Evolutionary conservation across 2,797 vertebrate species (phyloP).

Genomic region (Sandelia bainsii): DNA sequence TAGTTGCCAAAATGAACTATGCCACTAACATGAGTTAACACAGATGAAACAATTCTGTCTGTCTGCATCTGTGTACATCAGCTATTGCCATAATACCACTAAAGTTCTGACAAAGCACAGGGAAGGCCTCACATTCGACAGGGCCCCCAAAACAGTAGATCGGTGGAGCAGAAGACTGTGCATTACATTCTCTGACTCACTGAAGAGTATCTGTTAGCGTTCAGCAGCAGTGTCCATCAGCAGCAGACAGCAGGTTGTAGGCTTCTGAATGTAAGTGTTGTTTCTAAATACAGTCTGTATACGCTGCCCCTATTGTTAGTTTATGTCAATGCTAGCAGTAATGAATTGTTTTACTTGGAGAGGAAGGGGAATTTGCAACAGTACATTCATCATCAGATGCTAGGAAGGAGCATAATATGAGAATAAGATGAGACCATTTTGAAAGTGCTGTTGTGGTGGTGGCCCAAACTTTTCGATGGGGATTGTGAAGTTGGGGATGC

Average conservation of each 20-base stretch:
- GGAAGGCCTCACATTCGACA: too few species aligned
- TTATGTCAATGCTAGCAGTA: background rate
- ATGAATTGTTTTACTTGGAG: background rate
- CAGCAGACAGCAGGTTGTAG: background rate
- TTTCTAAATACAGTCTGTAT: conserved; percentile 1
- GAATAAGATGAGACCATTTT: background rate
- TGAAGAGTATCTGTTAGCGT: conserved; percentile 13
- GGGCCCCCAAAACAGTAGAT: background rate
- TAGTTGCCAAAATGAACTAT: background rate
- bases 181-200: conserved; percentile 3
- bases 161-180: background rate
- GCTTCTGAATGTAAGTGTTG: background rate
- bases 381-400: background rate
- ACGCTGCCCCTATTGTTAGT: background rate
- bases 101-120: too few species aligned
- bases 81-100: too few species aligned
- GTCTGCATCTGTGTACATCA: too few species aligned
- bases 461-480: background rate
- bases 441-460: background rate
- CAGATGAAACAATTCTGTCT: too few species aligned
- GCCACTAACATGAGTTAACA: background rate
- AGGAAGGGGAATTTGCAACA: background rate
- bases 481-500: background rate
- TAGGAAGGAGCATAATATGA: background rate
- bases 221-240: background rate